phyloP scores from a whole-genome alignment of 2,797 vertebrate species.

The Heteromormyrus szaboi region DNA sequence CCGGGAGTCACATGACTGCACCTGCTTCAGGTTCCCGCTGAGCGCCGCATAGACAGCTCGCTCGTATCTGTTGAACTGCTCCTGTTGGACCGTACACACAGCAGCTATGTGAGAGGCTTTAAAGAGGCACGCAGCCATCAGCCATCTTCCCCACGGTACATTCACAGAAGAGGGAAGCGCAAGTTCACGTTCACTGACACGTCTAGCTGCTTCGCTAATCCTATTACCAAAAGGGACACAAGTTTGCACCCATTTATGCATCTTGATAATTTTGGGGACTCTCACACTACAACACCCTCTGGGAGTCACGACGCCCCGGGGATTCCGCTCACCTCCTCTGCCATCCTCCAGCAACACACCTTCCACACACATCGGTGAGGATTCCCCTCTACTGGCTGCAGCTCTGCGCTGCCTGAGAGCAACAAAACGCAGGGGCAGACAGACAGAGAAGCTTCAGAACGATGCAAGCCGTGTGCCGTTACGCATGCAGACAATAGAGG shows the following conservation, averaged over 20 bases:
- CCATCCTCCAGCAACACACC: conserved; percentile 92
- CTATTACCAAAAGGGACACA: not conserved
- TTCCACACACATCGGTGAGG: conserved; percentile 93
- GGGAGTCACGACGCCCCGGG: not conserved
- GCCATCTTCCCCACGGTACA: not conserved
- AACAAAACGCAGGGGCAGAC: not conserved
- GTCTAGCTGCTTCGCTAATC: not conserved
- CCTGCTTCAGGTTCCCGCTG: conserved; percentile 92
- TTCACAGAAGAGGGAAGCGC: not conserved
- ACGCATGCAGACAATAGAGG: not conserved
- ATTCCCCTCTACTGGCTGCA: conserved; percentile 90
- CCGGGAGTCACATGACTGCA: conserved; percentile 35
- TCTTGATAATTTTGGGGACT: not conserved
- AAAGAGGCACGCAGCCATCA: not conserved
- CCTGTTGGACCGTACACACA: conserved; percentile 59
- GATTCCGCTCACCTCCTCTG: conserved; percentile 75
- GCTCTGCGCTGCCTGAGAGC: conserved; percentile 54
- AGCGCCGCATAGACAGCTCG: conserved; percentile 87
- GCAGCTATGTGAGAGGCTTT: not conserved
- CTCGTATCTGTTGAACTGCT: conserved; percentile 85
- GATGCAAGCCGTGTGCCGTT: not conserved
- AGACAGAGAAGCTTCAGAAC: not conserved
- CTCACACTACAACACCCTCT: not conserved
- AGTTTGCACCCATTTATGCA: not conserved
- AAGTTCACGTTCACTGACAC: not conserved